Evolutionary conservation across 2,888 invertebrate species (phyloP), one percentile per base, ranked within the genome.

Genomic region (Lymantria dispar): DNA sequence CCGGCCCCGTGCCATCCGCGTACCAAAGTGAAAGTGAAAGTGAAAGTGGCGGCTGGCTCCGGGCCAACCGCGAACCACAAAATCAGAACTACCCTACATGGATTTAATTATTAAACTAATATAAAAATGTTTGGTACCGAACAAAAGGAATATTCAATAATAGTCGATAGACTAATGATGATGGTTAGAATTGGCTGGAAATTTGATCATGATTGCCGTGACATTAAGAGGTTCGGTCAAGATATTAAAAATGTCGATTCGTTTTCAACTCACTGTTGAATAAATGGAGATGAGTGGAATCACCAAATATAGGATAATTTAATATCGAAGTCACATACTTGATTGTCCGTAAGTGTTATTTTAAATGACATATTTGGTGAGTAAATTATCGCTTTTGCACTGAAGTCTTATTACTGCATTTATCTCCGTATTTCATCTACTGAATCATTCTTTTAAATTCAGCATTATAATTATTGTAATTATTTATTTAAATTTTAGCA

Each of bases 221-320:
- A 12, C 8, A 8, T 12, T 11, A n/a, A 7, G 5, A n/a, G 42
- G 42, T 42, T 10, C 15, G 8, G 13, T 40, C 15, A 14, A 40
- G 2, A 40, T 10, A 14, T 40, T 8, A 40, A 40, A 40, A 40
- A 40, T 50, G 46, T 47, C 45, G 29, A 48, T 38, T 42, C 37
- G 30, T 45, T 45, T 46, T 43, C 38, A 44, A 62, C 53, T 58
- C 49, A 50, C 47, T 48, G 43, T 64, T 60, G 65, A 72, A 72
- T 60, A 64, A 62, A 50, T 56, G 49, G 37, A 44, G 42, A 55
- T 52, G 45, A 67, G 58, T 62, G 29, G 64, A 64, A 30, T 64
- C 49, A 55, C 76, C 77, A 71, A 79, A 77, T 61, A 76, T 68
- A 69, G 76, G 68, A 58, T 47, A 68, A 67, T 72, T 76, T 69